Conservation (phyloP, 2,797 vertebrate genomes). For the Erpetoichthys calabaricus region DNA sequence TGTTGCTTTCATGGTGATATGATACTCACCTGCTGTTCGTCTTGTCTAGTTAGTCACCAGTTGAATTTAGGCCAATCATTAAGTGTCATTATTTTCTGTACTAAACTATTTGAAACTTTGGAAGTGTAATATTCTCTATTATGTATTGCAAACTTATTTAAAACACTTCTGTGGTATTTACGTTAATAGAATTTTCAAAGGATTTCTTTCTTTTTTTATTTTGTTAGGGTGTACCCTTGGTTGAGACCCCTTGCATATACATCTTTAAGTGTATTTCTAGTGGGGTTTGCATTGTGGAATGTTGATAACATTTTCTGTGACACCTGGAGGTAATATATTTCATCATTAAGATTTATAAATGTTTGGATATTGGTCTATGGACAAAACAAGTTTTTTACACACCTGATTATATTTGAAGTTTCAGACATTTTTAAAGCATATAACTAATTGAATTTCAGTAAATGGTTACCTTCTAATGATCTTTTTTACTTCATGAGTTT, state of each 20-base stretch:
- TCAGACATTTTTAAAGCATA: too few relatives aligned
- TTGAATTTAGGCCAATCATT: too few relatives aligned
- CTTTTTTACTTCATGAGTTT: too few relatives aligned
- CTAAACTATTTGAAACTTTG: too few relatives aligned
- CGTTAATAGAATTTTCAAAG: neutral
- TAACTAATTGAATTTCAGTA: too few relatives aligned
- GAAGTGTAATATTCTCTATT: neutral
- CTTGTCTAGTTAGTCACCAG: too few relatives aligned
- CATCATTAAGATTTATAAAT: neutral
- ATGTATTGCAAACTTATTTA: neutral
- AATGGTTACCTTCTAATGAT: too few relatives aligned
- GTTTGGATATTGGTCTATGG: neutral
- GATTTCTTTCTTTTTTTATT: constrained; percentile 7
- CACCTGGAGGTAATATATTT: constrained; percentile 64
- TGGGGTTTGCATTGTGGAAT: constrained; percentile 92
- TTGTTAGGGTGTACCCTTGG: constrained; percentile 85
- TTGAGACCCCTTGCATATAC: constrained; percentile 77
- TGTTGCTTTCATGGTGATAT: too few relatives aligned
- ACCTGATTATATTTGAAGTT: too few relatives aligned
- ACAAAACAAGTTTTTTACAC: too few relatives aligned
- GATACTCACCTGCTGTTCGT: too few relatives aligned
- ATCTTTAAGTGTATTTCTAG: constrained; percentile 75
- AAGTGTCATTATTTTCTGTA: too few relatives aligned
- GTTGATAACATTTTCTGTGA: constrained; percentile 90
- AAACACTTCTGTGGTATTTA: neutral